A percentile compares a stretch with the other conserved stretches of the same genome.
phyloP scores from a whole-genome alignment of 2,113 vertebrate species.

The Coptodon bakossiorum region DNA sequence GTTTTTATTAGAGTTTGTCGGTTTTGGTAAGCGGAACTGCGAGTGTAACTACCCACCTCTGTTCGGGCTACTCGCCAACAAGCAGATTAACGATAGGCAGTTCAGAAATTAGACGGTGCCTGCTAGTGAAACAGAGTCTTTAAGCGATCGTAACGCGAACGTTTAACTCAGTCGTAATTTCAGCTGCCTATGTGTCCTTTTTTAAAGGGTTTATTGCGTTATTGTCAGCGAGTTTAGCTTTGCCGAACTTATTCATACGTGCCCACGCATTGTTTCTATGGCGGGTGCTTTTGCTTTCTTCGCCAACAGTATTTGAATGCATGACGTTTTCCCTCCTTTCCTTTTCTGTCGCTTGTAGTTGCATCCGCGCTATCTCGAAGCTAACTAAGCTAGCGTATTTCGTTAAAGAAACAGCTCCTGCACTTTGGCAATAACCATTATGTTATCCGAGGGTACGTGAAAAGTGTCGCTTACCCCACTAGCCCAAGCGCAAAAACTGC shows the following conservation, averaged over 20 bases:
- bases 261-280: not conserved
- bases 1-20: not conserved
- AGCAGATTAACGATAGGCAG: not conserved
- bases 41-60: not conserved
- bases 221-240: too few relatives aligned
- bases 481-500: not conserved
- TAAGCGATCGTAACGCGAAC: not conserved
- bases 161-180: not conserved
- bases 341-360: not conserved
- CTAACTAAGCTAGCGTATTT: not conserved
- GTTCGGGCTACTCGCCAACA: not conserved
- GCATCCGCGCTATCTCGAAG: not conserved
- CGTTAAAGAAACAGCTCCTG: slow-evolving; percentile 52
- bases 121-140: not conserved
- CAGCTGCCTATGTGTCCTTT: rapidly evolving
- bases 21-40: not conserved
- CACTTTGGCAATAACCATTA: not conserved
- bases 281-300: not conserved
- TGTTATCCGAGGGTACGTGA: not conserved
- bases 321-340: slow-evolving; percentile 69
- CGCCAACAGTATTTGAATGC: slow-evolving; percentile 61
- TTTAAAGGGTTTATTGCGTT: not conserved
- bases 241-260: not conserved
- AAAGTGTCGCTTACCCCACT: not conserved
- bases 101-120: not conserved